Evolutionary conservation across 2,113 vertebrate species (phyloP).

Genomic region (Rhodinocichla rosea): DNA sequence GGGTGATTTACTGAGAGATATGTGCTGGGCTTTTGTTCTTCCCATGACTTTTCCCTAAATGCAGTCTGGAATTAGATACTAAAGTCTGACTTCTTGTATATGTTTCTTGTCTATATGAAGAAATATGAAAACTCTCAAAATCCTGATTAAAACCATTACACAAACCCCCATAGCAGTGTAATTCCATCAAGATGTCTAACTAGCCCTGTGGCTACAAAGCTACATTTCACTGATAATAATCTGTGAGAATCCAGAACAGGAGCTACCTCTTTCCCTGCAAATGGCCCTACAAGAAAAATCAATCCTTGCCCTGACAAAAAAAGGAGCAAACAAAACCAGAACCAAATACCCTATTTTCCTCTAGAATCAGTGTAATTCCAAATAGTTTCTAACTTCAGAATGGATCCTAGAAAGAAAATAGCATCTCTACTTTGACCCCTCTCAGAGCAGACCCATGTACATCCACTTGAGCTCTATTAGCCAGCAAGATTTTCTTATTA

Average conservation of each 20-base stretch:
- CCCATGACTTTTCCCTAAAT: neutral
- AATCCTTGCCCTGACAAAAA: neutral
- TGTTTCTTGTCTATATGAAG: neutral
- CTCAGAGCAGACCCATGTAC: neutral
- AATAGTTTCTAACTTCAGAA: neutral
- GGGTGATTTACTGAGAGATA: neutral
- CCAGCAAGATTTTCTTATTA: neutral
- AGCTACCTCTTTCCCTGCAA: neutral
- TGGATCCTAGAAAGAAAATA: neutral
- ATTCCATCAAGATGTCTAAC: neutral
- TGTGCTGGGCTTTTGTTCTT: neutral
- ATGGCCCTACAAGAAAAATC: neutral
- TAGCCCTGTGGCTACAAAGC: neutral
- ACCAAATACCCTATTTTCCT: neutral
- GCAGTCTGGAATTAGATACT: neutral
- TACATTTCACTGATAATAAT: neutral
- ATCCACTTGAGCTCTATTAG: neutral
- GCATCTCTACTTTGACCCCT: neutral
- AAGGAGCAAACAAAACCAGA: neutral
- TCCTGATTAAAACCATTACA: neutral
- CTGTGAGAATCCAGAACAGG: neutral
- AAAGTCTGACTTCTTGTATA: neutral
- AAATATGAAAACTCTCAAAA: neutral
- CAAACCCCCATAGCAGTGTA: neutral
- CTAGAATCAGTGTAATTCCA: neutral